A percentile compares a stretch with the other conserved stretches of the same genome.
phyloP scores from a whole-genome alignment of 92 coral and sea anemone species.

The Palythoa heliodiscus region DNA sequence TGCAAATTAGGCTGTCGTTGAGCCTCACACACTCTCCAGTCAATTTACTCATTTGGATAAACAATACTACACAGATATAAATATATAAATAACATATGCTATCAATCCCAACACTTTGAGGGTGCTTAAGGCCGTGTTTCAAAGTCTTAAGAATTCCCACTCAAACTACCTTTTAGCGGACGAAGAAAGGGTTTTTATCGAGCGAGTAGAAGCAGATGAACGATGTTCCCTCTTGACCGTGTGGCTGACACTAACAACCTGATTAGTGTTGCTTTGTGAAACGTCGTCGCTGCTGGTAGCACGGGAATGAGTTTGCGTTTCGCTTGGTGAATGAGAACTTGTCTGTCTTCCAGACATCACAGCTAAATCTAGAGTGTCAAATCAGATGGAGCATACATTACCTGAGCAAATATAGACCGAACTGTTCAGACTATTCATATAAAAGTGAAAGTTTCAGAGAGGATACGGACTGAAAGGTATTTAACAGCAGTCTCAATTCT shows the following conservation, averaged over 20 bases:
- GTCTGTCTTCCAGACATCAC: conserved; percentile 48
- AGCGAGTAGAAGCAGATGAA: conserved; percentile 36
- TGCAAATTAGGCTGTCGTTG: conserved; percentile 85
- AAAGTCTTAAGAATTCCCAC: background rate
- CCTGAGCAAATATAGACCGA: conserved; percentile 4
- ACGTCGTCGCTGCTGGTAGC: conserved; percentile 7
- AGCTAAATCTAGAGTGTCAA: conserved; percentile 10
- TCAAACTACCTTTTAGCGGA: conserved; percentile 62
- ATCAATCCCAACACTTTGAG: conserved; percentile 9
- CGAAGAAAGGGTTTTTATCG: conserved; percentile 50
- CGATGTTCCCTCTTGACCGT: conserved; percentile 44
- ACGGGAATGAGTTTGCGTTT: conserved; percentile 19
- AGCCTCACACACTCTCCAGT: conserved; percentile 39
- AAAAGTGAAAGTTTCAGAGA: conserved; percentile 1
- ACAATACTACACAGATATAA: conserved; percentile 47
- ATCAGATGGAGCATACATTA: background rate
- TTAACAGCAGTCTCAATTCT: background rate
- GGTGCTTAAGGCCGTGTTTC: background rate
- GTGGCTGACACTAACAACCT: conserved; percentile 36
- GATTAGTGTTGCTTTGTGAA: conserved; percentile 14
- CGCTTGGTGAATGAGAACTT: conserved; percentile 30
- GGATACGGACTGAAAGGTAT: background rate
- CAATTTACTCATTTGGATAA: conserved; percentile 50
- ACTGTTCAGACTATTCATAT: background rate
- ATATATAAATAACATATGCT: conserved; percentile 36